Conservation (phyloP, 2,888 invertebrate species). For the Arenicola marina region DNA sequence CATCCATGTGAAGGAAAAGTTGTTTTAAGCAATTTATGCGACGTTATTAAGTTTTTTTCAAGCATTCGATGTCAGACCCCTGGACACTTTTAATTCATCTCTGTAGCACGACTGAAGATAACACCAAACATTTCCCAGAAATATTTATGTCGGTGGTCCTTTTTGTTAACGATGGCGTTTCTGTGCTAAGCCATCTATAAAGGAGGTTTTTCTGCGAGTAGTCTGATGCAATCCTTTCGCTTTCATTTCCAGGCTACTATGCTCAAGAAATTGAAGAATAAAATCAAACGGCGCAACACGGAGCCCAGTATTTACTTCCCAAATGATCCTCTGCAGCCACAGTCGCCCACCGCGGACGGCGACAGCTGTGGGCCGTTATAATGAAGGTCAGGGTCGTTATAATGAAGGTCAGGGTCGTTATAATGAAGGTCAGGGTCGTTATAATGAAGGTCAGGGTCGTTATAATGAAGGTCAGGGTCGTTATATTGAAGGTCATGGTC, state of each 20-base stretch:
- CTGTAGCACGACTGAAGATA: background rate
- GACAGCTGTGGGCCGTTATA: constrained; percentile 35
- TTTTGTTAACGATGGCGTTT: too few relatives aligned
- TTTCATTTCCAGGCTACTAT: constrained; percentile 84
- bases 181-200: too few relatives aligned
- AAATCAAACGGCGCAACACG: constrained; percentile 91
- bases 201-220: too few relatives aligned
- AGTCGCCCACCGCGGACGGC: constrained; percentile 27
- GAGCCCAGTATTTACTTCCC: constrained; percentile 62
- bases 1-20: too few relatives aligned
- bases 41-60: too few relatives aligned
- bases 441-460: constrained; percentile 16
- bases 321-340: constrained; percentile 42
- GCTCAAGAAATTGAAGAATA: constrained; percentile 93
- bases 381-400: constrained; percentile 5
- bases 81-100: too few relatives aligned
- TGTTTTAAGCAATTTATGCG: too few relatives aligned
- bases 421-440: background rate
- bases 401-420: background rate
- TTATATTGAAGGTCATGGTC: background rate
- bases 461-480: constrained; percentile 21
- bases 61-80: too few relatives aligned
- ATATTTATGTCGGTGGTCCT: too few relatives aligned
- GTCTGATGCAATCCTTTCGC: background rate
- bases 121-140: too few relatives aligned